Conservation (phyloP, 2,797 vertebrate species). For the Micromesistius poutassou region DNA sequence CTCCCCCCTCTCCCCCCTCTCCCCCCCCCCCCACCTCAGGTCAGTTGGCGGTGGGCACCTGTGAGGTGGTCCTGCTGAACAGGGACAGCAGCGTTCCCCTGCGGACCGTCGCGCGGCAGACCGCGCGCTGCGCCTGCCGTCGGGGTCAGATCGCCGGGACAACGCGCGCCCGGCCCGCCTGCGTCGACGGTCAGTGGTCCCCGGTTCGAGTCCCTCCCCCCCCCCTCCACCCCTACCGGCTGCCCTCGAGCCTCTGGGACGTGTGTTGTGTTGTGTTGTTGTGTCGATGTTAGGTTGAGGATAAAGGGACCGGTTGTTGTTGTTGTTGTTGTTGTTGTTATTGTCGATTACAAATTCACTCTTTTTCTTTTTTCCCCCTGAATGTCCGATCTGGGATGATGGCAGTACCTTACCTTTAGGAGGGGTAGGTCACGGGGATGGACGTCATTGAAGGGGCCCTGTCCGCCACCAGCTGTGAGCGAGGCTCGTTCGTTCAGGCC, state of each 20-base stretch:
- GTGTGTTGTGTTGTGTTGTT: background rate
- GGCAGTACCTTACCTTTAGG: background rate
- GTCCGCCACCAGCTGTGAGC: background rate
- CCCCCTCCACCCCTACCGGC: background rate
- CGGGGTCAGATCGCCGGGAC: conserved; percentile 85
- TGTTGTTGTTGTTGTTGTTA: background rate
- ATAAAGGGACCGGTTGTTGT: background rate
- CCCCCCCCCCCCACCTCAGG: conserved; percentile 51
- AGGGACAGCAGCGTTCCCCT: conserved; percentile 82
- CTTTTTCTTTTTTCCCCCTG: background rate
- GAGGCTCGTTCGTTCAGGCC: background rate
- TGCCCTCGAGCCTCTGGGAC: background rate
- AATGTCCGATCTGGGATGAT: background rate
- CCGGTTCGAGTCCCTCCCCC: background rate
- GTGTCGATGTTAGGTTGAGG: background rate
- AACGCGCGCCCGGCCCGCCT: conserved; percentile 79
- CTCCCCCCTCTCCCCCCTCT: background rate
- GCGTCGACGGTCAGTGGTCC: conserved; percentile 77
- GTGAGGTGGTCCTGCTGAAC: conserved; percentile 84
- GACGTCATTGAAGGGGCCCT: background rate
- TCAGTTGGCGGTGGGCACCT: conserved; percentile 82
- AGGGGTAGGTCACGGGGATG: background rate
- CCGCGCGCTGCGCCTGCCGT: conserved; percentile 82
- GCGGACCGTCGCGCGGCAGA: conserved; percentile 82
- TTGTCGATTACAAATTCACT: background rate